Conservation (phyloP, 2,113 vertebrate species). For the Otolemur garnettii region DNA sequence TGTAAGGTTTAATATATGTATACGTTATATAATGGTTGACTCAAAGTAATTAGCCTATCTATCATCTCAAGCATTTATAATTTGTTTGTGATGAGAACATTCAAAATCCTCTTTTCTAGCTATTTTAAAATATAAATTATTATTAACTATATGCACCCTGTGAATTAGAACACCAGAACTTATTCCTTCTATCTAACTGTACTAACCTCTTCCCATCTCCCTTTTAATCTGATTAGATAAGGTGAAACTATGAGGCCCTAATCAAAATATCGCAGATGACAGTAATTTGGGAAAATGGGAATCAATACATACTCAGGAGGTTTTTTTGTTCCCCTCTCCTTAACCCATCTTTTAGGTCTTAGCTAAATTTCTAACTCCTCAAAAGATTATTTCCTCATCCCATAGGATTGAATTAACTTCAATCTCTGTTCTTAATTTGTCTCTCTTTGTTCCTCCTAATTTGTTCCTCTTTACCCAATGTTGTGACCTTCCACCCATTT, state of each 20-base stretch:
- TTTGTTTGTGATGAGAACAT: not conserved
- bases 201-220: not conserved
- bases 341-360: not conserved
- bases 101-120: not conserved
- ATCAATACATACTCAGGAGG: not conserved
- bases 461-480: constrained; percentile 20
- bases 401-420: not conserved
- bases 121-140: not conserved
- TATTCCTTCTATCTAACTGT: not conserved
- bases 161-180: not conserved
- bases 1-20: not conserved
- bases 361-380: constrained; percentile 24
- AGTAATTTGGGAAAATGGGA: not conserved
- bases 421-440: not conserved
- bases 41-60: not conserved
- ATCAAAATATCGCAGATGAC: constrained; percentile 34
- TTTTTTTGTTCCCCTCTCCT: not conserved
- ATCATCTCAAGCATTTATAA: not conserved
- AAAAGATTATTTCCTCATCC: constrained; percentile 18
- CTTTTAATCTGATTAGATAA: not conserved
- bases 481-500: not conserved
- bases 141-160: not conserved
- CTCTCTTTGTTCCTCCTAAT: not conserved
- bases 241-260: not conserved
- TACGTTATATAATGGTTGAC: not conserved